Percentiles rank a stretch among this genome's conserved stretches.
Conservation (phyloP, 2,797 vertebrate genomes). For the Oreochromis grahami region DNA sequence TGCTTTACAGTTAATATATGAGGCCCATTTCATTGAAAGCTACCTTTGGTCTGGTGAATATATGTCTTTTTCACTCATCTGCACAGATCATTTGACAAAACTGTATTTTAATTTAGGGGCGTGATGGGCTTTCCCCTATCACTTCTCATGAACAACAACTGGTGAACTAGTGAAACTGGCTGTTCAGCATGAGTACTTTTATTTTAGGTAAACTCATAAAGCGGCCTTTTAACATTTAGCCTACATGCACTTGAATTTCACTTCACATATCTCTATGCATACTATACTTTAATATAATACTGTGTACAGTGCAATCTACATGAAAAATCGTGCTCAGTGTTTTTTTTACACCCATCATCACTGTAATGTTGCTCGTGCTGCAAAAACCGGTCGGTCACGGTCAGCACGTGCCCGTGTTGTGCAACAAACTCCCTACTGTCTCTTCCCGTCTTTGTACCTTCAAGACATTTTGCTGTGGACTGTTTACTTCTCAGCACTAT, state of each 20-base stretch:
- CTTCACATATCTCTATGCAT: not conserved
- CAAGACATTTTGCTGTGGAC: not conserved
- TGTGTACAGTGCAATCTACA: not conserved
- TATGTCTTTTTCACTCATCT: not conserved
- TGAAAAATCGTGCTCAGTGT: not conserved
- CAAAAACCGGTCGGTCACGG: not conserved
- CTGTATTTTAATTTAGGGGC: not conserved
- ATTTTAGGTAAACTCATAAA: not conserved
- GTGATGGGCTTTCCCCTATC: not conserved
- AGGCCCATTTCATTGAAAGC: not conserved
- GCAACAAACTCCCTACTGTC: not conserved
- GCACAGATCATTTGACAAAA: not conserved
- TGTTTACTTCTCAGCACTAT: fast-evolving
- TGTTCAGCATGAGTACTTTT: not conserved
- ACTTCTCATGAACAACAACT: not conserved
- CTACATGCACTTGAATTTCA: not conserved
- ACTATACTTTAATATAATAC: not conserved
- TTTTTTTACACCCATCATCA: not conserved
- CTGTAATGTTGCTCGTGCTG: not conserved
- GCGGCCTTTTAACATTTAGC: not conserved
- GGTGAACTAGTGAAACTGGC: not conserved
- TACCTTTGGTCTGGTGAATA: not conserved
- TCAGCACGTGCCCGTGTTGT: not conserved
- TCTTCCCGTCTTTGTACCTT: fast-evolving
- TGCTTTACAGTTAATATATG: not conserved